A percentile compares a stretch with the other conserved stretches of the same genome.
These are phyloP conservation scores for Callyntrura guangdongensis DNA, from an alignment of 2,888 invertebrate genomes.

Conservation along the genomic window DNA sequence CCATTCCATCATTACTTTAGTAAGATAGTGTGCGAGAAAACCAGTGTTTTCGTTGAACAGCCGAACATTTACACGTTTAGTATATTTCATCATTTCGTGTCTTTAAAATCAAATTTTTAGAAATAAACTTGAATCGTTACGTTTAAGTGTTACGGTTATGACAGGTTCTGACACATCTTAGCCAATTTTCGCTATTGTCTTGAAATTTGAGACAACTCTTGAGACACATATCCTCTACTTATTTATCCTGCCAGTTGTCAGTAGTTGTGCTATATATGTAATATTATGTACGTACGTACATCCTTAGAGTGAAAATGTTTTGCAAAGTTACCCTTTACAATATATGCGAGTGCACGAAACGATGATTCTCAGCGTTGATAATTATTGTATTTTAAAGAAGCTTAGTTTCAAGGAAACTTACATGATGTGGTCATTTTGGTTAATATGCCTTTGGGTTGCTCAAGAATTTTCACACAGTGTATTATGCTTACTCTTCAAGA, in stretches of 20 bases:
- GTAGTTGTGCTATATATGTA: not conserved
- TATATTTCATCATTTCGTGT: not conserved
- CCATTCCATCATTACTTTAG: slow-evolving; percentile 81
- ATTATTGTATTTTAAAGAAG: not conserved
- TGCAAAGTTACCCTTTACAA: no score
- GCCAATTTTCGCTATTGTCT: not conserved
- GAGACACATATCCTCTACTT: slow-evolving; percentile 8
- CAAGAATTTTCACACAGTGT: not conserved
- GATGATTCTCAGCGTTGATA: not conserved
- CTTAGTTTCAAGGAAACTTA: not conserved
- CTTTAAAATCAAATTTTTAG: no score
- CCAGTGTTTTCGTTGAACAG: not conserved
- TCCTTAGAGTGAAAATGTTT: not conserved
- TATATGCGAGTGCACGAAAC: not conserved
- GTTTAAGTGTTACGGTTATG: not conserved
- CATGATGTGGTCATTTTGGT: not conserved
- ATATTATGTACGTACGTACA: no score
- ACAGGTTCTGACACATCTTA: not conserved
- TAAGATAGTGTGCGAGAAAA: slow-evolving; percentile 70
- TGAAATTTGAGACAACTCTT: not conserved
- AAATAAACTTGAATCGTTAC: no score
- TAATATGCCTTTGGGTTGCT: slow-evolving; percentile 38
- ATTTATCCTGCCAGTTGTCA: not conserved
- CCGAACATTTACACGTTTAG: not conserved
- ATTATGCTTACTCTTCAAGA: not conserved